These are phyloP conservation scores for Pelvicachromis taeniatus DNA, from an alignment of 2,113 vertebrate species.

Conservation along the genomic window DNA sequence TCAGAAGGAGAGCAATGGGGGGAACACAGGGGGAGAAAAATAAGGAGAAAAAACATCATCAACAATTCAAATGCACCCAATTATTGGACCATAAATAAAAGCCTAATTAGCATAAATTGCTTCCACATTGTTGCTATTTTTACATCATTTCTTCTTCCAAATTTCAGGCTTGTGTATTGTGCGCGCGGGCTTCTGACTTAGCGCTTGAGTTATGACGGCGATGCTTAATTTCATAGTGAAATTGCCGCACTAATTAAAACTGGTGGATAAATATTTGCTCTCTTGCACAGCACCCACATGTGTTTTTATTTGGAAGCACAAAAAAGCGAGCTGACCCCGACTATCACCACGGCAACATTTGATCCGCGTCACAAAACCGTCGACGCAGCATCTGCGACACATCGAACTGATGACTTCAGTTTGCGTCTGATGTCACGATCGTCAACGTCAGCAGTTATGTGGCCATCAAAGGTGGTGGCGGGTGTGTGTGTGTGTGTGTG, in stretches of 20 bases:
- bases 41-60: conserved; percentile 73
- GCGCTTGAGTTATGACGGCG: conserved; percentile 63
- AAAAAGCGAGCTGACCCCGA: background rate
- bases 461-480: background rate
- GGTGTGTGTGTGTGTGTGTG: no score
- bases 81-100: conserved; percentile 75
- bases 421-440: background rate
- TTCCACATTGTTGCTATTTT: conserved; percentile 78
- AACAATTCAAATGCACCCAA: conserved; percentile 77
- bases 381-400: background rate
- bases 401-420: background rate
- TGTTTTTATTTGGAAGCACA: conserved; percentile 53
- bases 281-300: conserved; percentile 30
- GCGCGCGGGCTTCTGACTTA: conserved; percentile 18
- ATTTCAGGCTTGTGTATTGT: conserved; percentile 8
- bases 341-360: background rate
- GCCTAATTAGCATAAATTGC: conserved; percentile 80
- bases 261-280: conserved; percentile 71
- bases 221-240: conserved; percentile 68
- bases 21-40: conserved; percentile 32
- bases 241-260: conserved; percentile 72
- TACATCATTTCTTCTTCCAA: conserved; percentile 28
- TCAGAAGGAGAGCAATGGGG: conserved; percentile 50
- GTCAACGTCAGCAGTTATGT: background rate
- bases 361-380: background rate